Evolutionary conservation across 2,113 vertebrate genomes (phyloP), one percentile per base, ranked within the genome.

Genomic region (Glaucomys volans): DNA sequence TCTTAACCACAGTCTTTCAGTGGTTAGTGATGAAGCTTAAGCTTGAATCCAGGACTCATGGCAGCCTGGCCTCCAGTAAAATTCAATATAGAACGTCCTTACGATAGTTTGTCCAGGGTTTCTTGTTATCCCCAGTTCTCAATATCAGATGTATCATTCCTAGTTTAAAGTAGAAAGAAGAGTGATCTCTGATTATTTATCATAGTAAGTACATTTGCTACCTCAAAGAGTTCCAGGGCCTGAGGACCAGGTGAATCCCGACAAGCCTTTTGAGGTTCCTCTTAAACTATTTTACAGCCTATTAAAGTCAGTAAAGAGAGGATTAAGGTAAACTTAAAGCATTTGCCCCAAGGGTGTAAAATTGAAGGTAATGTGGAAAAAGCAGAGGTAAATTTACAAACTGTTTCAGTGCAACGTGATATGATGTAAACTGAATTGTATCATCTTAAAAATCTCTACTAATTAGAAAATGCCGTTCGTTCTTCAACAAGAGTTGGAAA

Each of bases 261-360:
- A 95, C 80, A 79, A 93, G 66, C 87, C 84, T 93, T 97, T 94
- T 94, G 95, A 98, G 93, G n/a, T 47, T 96, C 74, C 79, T 96
- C 87, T 92, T 95, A 91, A 97, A 97, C 76, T 47, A 13, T 97
- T 98, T 98, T 97, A 97, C 30, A 95, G 95, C 93, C 76, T 92
- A 75, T 92, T 96, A 94, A 96, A 91, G 84, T 87, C 62, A 17
- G 59, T 32, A 94, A 89, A 69, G 44, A 89, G 37, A 72, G 47
- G 87, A 59, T 42, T 89, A 90, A 95, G 90, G 84, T 83, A 74
- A 93, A 94, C 71, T 20, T 50, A 24, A 95, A 92, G 66, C 86
- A 92, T 50, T 44, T 44, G 64, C 42, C 37, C 28, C 71, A 66
- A 0, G 32, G 92, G 75, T 95, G 95, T 82, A 77, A 95, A 97